These are phyloP conservation scores for Timema cristinae DNA, from an alignment of 2,888 invertebrate species.

Conservation along the genomic window DNA sequence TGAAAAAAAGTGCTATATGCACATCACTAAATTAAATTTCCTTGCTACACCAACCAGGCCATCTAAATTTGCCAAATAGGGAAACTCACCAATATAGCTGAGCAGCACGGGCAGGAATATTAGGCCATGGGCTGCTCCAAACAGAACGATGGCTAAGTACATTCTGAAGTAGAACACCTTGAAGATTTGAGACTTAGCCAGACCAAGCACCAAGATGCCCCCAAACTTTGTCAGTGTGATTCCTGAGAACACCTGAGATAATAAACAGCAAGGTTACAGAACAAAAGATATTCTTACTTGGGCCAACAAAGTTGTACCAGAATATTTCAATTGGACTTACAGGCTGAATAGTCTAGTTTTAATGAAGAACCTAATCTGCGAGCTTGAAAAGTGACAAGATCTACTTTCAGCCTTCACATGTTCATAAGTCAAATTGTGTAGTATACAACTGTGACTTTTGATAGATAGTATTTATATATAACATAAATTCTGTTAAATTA, in stretches of 20 bases:
- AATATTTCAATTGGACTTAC: neutral
- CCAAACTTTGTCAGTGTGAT: conserved; percentile 98
- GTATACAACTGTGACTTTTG: no score
- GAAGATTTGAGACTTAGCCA: conserved; percentile 97
- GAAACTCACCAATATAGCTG: conserved; percentile 85
- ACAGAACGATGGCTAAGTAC: conserved; percentile 95
- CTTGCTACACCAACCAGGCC: no score
- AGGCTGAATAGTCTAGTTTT: no score
- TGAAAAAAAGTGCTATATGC: no score
- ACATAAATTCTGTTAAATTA: no score
- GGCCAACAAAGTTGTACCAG: neutral
- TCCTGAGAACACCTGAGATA: conserved; percentile 76
- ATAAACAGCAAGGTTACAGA: conserved; percentile 13
- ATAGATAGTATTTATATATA: no score
- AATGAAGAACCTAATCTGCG: no score
- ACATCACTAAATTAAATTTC: no score
- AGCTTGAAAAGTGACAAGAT: no score
- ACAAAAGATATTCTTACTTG: neutral
- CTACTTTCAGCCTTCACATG: no score
- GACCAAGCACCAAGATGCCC: conserved; percentile 93
- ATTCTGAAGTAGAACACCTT: conserved; percentile 93
- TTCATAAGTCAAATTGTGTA: no score
- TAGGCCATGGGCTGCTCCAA: conserved; percentile 95
- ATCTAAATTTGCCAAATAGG: no score
- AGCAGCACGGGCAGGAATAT: conserved; percentile 96